These are phyloP conservation scores for Pristionchus arcanus DNA, from an alignment of 2,888 invertebrate genomes.

Conservation along the genomic window DNA sequence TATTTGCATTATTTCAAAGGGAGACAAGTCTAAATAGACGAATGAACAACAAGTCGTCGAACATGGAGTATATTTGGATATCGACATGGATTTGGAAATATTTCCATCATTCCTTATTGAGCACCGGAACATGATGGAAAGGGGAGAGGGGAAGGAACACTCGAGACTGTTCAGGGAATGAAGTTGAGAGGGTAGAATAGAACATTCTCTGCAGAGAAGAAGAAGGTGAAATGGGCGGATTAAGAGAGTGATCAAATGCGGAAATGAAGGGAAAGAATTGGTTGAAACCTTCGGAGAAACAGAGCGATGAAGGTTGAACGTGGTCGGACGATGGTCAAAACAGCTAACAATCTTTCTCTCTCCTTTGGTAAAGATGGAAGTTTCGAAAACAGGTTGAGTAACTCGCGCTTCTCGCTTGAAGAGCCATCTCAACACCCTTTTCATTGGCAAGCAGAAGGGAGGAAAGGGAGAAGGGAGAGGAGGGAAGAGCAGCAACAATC, in stretches of 20 bases:
- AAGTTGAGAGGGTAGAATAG: background rate
- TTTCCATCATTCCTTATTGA: too few species aligned
- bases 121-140: background rate
- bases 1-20: background rate
- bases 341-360: background rate
- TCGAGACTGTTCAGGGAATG: background rate
- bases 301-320: background rate
- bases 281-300: constrained; percentile 1
- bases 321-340: background rate
- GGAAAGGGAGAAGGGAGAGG: background rate
- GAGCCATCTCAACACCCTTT: background rate
- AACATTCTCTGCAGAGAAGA: background rate
- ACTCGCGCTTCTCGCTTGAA: background rate
- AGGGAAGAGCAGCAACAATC: background rate
- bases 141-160: background rate
- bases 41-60: background rate
- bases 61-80: background rate
- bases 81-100: too few species aligned
- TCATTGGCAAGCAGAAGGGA: background rate
- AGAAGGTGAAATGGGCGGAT: background rate
- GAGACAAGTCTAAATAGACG: background rate
- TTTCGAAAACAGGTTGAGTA: constrained; percentile 18
- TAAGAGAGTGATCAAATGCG: background rate
- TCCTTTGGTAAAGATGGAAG: constrained; percentile 14
- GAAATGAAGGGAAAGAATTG: background rate